A percentile compares a stretch with the other conserved stretches of the same genome.
Conservation (phyloP, 1,140 invertebrate species). For the Drosophila erecta region DNA sequence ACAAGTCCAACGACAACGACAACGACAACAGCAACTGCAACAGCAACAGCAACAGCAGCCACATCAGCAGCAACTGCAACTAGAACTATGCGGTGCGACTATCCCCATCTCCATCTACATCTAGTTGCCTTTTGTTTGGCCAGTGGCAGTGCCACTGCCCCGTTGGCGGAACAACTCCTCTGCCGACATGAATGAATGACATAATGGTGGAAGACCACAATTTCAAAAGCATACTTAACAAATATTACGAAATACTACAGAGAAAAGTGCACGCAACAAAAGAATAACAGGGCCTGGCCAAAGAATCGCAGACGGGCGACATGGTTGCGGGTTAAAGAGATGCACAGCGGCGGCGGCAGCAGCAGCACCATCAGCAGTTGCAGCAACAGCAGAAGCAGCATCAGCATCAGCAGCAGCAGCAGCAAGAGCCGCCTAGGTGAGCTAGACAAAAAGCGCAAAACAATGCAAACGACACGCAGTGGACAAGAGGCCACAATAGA, state of each 20-base stretch:
- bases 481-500: conserved; percentile 58
- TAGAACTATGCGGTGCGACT: conserved; percentile 55
- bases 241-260: conserved; percentile 80
- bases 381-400: conserved; percentile 3
- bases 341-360: conserved; percentile 27
- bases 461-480: conserved; percentile 67
- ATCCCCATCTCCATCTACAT: conserved; percentile 19
- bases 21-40: conserved; percentile 37
- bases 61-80: conserved; percentile 26
- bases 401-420: conserved; percentile 13
- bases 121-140: conserved; percentile 29
- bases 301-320: conserved; percentile 26
- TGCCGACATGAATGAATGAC: conserved; percentile 67
- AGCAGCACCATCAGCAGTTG: conserved; percentile 6
- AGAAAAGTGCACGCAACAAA: conserved; percentile 79
- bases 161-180: conserved; percentile 16
- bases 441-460: conserved; percentile 65
- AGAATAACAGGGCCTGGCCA: conserved; percentile 71
- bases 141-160: background rate
- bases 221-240: conserved; percentile 82
- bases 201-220: conserved; percentile 82
- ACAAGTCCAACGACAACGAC: conserved; percentile 71
- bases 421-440: conserved; percentile 59
- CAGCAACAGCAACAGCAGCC: conserved; percentile 5
- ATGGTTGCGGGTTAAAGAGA: conserved; percentile 25